Evolutionary conservation across 2,888 invertebrate genomes (phyloP).

Genomic region (Trachelus iudaicus): DNA sequence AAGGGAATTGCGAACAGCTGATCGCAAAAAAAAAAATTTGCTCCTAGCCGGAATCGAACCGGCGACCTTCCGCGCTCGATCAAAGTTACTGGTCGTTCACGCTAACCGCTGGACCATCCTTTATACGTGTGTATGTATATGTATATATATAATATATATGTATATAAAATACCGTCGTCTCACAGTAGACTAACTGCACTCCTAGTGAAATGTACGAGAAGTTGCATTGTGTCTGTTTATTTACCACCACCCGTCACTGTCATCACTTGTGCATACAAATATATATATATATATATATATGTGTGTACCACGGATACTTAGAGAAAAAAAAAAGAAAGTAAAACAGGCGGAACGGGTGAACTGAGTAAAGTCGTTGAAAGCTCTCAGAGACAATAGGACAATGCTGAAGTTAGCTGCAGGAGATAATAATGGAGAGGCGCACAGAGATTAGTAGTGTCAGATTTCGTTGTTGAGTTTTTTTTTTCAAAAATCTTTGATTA

Average conservation of each 20-base stretch:
- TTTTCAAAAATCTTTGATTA: background rate
- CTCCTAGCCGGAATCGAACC: too few relatives aligned
- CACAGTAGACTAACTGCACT: constrained; percentile 38
- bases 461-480: background rate
- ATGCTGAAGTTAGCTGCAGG: background rate
- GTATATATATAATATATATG: background rate
- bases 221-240: constrained; percentile 34
- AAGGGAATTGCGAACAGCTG: too few relatives aligned
- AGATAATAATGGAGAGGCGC: background rate
- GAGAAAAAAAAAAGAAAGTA: background rate
- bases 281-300: background rate
- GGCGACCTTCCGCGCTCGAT: too few relatives aligned
- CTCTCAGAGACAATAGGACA: background rate
- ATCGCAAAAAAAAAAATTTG: too few relatives aligned
- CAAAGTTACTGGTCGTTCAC: too few relatives aligned
- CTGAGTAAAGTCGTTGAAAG: background rate
- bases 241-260: constrained; percentile 11
- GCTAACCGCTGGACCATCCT: background rate
- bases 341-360: background rate
- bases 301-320: background rate
- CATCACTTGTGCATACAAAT: background rate
- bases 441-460: background rate
- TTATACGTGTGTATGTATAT: background rate
- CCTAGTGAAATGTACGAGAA: constrained; percentile 32
- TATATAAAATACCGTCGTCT: constrained; percentile 23